Evolutionary conservation across 1,140 invertebrate species (phyloP).

Genomic region (Matsumurasca onukii): DNA sequence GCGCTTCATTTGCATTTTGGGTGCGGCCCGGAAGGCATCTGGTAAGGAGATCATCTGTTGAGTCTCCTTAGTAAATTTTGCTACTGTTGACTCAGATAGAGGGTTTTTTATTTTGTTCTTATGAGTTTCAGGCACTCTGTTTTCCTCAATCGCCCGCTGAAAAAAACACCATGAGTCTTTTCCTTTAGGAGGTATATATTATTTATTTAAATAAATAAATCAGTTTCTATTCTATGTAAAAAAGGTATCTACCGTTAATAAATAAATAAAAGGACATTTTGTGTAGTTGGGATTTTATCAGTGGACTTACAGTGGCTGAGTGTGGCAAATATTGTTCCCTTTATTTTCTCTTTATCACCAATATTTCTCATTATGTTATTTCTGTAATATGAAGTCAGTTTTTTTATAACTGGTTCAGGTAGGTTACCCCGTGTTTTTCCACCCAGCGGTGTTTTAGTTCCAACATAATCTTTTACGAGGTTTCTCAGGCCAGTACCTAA

Average conservation of each 20-base stretch:
- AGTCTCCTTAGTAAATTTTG: neutral
- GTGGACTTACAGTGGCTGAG: neutral
- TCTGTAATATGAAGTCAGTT: constrained; percentile 8
- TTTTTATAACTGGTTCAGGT: neutral
- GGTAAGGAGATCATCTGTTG: neutral
- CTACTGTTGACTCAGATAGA: neutral
- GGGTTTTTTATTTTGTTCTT: neutral
- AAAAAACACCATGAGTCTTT: constrained; percentile 1
- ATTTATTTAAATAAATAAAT: no score
- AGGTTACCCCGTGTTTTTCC: neutral
- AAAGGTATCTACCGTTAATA: no score
- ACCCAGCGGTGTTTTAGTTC: neutral
- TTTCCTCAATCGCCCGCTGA: neutral
- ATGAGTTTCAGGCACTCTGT: neutral
- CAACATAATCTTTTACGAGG: neutral
- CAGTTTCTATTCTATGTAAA: no score
- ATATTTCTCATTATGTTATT: constrained; percentile 1
- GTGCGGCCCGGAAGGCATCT: neutral
- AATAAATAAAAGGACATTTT: no score
- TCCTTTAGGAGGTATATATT: no score
- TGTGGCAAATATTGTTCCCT: neutral
- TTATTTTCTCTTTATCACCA: neutral
- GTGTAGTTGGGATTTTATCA: neutral
- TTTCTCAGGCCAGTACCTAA: constrained; percentile 34
- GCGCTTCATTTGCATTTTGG: no score